Evolutionary conservation across 2,888 invertebrate species (phyloP), one percentile per base, ranked within the genome.

Genomic region (Erpobdella octoculata): DNA sequence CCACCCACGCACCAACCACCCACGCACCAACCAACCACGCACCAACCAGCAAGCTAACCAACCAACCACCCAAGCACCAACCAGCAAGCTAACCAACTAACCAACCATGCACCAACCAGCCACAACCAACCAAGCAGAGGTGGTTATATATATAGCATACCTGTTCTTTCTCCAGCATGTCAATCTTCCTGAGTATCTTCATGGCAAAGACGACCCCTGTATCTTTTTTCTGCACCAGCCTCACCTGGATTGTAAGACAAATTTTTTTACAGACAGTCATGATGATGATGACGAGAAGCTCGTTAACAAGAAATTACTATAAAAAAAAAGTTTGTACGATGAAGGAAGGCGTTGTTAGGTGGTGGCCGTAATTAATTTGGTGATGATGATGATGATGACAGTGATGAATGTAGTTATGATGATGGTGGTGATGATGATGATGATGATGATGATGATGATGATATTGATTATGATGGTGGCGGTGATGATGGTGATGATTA

Each of bases 131-230:
- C n/a, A n/a, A n/a, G n/a, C n/a, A n/a, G n/a, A n/a, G 59, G 59
- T 21, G 9, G 59, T 18, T 41, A 15, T 12, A 41, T 41, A 15
- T 12, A 41, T 41, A 15, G n/a, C 12, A 18, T 6, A 85, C 86
- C 87, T 98, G 97, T 85, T 99, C 98, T 83, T 98, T 98, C 83
- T 97, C 97, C 71, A 98, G 86, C 98, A 98, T 98, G 83, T 98
- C 97, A 5, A 93, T 92, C 84, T 99, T 99, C 76, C 96, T 88
- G 72, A 99, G 88, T 81, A 99, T 98, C 86, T 99, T 98, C 98
- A 98, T 98, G 48, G 98, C 98, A 84, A 97, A 98, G 69, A 99
- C 93, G 85, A 98, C 97, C 3, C 98, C 98, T 2, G 97, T 98
- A 84, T 99, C 98, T 84, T 95, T 95, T 85, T 99, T 99, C 86